phyloP scores from a whole-genome alignment of 2,888 invertebrate species.

The Cremastobaeus sp. region DNA sequence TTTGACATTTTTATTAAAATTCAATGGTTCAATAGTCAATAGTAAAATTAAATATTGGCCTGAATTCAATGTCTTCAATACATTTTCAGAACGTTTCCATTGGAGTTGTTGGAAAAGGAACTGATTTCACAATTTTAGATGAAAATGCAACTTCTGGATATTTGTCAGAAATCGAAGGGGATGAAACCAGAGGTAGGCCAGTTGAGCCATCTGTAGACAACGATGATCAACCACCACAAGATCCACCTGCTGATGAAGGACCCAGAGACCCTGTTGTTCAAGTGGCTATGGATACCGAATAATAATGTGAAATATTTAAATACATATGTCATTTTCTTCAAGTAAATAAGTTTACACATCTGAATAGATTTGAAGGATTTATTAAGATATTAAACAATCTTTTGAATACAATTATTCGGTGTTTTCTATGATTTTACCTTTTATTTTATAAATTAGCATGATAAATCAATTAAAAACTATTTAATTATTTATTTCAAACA shows the following conservation, averaged over 20 bases:
- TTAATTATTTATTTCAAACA: no score
- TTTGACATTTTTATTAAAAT: no score
- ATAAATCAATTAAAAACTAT: no score
- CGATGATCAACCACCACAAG: constrained; percentile 75
- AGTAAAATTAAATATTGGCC: no score
- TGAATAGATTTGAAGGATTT: constrained; percentile 4
- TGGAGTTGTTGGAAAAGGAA: constrained; percentile 92
- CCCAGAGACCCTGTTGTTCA: constrained; percentile 79
- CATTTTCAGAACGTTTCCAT: constrained; percentile 90
- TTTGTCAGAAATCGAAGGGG: constrained; percentile 81
- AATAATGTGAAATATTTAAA: constrained; percentile 55
- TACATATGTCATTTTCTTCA: constrained; percentile 47
- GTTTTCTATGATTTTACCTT: no score
- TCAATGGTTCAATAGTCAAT: no score
- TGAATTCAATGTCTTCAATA: not conserved
- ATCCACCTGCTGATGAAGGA: constrained; percentile 75
- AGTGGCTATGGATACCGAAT: constrained; percentile 79
- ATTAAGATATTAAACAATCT: no score
- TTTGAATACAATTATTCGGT: no score
- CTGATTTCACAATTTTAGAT: constrained; percentile 87
- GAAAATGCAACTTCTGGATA: constrained; percentile 85
- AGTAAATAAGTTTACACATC: constrained; percentile 49
- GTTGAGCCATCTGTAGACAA: constrained; percentile 70
- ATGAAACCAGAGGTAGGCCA: constrained; percentile 78
- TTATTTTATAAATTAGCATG: no score